Conservation (phyloP, 1,140 invertebrate genomes). For the Drosophila gunungcola region DNA sequence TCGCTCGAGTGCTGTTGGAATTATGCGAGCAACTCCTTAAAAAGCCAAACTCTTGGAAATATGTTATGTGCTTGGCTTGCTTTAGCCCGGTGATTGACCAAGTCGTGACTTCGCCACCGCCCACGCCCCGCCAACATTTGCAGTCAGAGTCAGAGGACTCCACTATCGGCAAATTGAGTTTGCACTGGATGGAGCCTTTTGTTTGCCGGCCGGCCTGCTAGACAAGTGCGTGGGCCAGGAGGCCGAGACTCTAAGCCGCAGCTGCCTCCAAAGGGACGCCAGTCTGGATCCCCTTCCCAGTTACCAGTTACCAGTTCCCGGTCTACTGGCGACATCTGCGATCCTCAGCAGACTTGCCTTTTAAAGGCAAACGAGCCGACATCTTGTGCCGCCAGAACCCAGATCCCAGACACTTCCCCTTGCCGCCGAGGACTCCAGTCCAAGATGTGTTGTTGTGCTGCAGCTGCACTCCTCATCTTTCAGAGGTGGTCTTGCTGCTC, state of each 20-base stretch:
- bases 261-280: constrained; percentile 56
- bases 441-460: constrained; percentile 17
- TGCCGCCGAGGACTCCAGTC: background rate
- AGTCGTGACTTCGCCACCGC: constrained; percentile 46
- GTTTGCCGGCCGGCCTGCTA: constrained; percentile 40
- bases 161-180: constrained; percentile 58
- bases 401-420: constrained; percentile 20
- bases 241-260: constrained; percentile 13
- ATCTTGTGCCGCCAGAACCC: constrained; percentile 10
- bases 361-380: constrained; percentile 70
- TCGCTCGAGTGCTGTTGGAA: constrained; percentile 21
- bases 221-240: constrained; percentile 73
- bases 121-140: constrained; percentile 30
- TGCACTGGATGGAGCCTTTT: constrained; percentile 46
- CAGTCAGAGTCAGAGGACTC: background rate
- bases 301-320: constrained; percentile 6
- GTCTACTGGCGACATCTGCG: constrained; percentile 68
- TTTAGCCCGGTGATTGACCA: constrained; percentile 32
- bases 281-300: constrained; percentile 16
- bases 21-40: constrained; percentile 24
- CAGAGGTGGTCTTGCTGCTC: constrained; percentile 1
- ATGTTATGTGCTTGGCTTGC: background rate
- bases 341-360: constrained; percentile 58
- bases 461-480: constrained; percentile 44
- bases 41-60: constrained; percentile 5